Conservation (phyloP, 92 coral and sea anemone species). For the Bergia puertoricense region DNA sequence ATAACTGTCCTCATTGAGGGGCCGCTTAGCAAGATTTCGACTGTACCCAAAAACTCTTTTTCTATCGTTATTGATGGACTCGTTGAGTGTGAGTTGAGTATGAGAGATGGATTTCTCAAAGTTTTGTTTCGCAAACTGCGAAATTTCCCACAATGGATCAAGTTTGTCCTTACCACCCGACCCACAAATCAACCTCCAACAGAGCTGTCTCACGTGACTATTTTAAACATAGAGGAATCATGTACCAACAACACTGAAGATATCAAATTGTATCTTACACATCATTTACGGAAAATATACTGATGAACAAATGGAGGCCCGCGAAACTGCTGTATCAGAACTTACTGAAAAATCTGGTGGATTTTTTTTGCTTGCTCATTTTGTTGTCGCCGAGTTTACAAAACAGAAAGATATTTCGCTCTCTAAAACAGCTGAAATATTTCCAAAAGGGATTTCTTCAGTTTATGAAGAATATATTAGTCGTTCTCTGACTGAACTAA, state of each 20-base stretch:
- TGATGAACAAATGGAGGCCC: not conserved
- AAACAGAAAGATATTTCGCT: not conserved
- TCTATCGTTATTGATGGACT: not conserved
- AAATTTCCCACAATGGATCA: not conserved
- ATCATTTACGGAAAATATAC: not conserved
- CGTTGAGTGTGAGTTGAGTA: not conserved
- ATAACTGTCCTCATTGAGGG: not conserved
- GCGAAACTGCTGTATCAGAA: conserved; percentile 1
- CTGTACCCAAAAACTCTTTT: not conserved
- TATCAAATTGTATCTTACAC: not conserved
- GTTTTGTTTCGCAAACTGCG: not conserved
- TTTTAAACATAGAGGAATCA: conserved; percentile 18
- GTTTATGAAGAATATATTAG: conserved; percentile 43
- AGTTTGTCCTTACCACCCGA: conserved; percentile 42
- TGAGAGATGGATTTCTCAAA: not conserved
- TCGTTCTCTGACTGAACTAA: not conserved
- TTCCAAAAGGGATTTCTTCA: conserved; percentile 59
- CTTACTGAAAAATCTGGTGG: not conserved
- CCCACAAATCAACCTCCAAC: conserved; percentile 19
- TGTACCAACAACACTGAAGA: conserved; percentile 26
- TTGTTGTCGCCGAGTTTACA: not conserved
- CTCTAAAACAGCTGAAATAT: conserved; percentile 2
- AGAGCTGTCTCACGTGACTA: conserved; percentile 22
- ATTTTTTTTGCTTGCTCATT: not conserved
- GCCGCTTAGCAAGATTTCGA: not conserved